Evolutionary conservation across 2,888 invertebrate species (phyloP), one percentile per base, ranked within the genome.

Genomic region (Mythimna vitellina): DNA sequence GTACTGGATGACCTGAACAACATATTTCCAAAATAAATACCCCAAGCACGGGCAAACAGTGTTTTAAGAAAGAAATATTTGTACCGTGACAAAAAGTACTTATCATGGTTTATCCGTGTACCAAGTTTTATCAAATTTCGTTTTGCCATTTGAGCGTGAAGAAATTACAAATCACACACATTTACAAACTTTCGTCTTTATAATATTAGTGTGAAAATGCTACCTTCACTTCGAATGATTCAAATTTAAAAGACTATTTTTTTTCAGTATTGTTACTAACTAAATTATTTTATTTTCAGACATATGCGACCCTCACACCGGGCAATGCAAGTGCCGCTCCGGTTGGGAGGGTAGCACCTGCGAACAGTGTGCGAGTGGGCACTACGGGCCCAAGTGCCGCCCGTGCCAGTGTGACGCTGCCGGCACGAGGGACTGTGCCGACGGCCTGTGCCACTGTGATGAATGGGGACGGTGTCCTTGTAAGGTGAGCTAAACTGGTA

Each of bases 341-440:
- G 98, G 98, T 3, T 98, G 97, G 94, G 95, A 97, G 20, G 98
- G 98, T 0, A 96, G 97, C 2, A 97, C 97, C 78, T 99, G 99
- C 94, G 97, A 98, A 86, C 93, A 96, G 56, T 99, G 99, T 90
- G 97, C 97, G 3, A 96, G 97, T 9, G 99, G 99, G 0, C 98
- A 98, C 95, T 99, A 98, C 96, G 99, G 99, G 20, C 98, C 99
- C 8, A 97, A 98, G 82, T 99, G 99, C 93, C 96, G 97, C 57
- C 97, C 97, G 12, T 99, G 99, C 91, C 97, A 97, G 87, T 99
- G 99, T 92, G 97, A 98, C 89, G 90, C 94, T 0, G 97, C 97
- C 17, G 99, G 99, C 17, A 98, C 98, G 0, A 88, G 87, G 9
- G 93, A 90, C 72, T 97, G 97, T 53, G 93, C 94, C 1, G 94